These are phyloP conservation scores for Chouioia cunea DNA, from an alignment of 2,888 invertebrate species.

Conservation along the genomic window DNA sequence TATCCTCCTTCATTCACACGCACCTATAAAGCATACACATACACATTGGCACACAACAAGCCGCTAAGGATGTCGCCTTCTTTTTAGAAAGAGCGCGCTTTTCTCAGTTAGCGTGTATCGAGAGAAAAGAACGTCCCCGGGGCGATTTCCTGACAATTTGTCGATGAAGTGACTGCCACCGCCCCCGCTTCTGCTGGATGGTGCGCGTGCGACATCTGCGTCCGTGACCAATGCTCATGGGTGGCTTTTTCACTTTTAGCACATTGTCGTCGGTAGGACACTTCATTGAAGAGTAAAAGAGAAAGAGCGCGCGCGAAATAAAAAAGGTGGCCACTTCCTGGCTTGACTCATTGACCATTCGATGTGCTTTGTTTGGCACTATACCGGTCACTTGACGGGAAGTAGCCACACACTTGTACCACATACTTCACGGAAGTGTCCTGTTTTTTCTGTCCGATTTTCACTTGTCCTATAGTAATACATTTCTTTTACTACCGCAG, in stretches of 20 bases:
- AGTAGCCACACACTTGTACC: constrained; percentile 40
- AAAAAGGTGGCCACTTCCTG: constrained; percentile 25
- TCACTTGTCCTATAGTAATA: neutral
- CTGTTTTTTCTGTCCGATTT: constrained; percentile 19
- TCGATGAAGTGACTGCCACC: constrained; percentile 44
- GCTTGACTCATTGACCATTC: constrained; percentile 49
- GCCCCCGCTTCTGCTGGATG: too few species aligned
- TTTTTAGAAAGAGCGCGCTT: neutral
- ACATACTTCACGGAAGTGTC: constrained; percentile 40
- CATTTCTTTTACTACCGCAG: too few species aligned
- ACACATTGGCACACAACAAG: constrained; percentile 11
- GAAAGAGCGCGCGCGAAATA: too few species aligned
- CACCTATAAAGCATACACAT: neutral
- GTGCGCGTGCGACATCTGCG: constrained; percentile 22
- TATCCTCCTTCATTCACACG: neutral
- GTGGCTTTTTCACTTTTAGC: constrained; percentile 9
- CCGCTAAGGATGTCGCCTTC: constrained; percentile 12
- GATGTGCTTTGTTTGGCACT: constrained; percentile 56
- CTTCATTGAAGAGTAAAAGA: too few species aligned
- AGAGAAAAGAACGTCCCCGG: neutral
- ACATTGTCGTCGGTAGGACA: too few species aligned
- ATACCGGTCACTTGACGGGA: constrained; percentile 57
- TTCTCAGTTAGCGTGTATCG: neutral
- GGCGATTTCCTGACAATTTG: constrained; percentile 42
- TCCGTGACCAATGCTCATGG: constrained; percentile 34